A percentile compares a stretch with the other conserved stretches of the same genome.
Evolutionary conservation across 2,888 invertebrate species (phyloP).

Genomic region (Zonitis immaculata): DNA sequence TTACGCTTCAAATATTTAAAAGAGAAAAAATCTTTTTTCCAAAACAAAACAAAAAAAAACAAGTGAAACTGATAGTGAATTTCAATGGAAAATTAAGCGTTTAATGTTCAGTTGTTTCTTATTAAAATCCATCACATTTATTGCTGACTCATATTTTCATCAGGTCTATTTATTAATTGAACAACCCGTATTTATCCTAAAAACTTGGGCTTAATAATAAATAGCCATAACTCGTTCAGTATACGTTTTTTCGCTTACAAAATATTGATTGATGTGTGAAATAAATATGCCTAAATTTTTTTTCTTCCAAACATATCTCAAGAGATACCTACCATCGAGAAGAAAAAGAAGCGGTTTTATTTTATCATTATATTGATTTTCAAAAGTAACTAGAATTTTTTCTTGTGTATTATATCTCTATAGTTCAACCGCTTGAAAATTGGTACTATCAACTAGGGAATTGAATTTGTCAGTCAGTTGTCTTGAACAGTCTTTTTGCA

Average conservation of each 20-base stretch:
- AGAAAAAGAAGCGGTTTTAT: background rate
- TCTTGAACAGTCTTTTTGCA: background rate
- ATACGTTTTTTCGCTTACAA: background rate
- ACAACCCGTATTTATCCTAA: background rate
- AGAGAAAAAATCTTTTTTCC: background rate
- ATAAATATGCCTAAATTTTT: too few relatives aligned
- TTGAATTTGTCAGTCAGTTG: slow-evolving; percentile 1
- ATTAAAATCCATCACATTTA: background rate
- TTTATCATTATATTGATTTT: background rate
- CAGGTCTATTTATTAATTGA: slow-evolving; percentile 1
- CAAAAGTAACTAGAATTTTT: background rate
- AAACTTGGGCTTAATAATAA: background rate
- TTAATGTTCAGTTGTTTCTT: background rate
- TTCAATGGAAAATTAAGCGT: background rate
- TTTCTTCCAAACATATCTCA: too few relatives aligned
- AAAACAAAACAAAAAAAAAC: background rate
- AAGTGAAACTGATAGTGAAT: background rate
- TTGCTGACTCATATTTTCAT: background rate
- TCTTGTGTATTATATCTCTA: too few relatives aligned
- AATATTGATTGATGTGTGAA: background rate
- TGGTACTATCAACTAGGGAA: background rate
- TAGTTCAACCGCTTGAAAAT: background rate
- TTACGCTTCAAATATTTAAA: background rate
- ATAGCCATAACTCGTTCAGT: too few relatives aligned
- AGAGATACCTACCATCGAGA: too few relatives aligned